Percentiles rank a stretch among this genome's conserved stretches.
Conservation (phyloP, 2,888 invertebrate species). For the Ellobium chinense region DNA sequence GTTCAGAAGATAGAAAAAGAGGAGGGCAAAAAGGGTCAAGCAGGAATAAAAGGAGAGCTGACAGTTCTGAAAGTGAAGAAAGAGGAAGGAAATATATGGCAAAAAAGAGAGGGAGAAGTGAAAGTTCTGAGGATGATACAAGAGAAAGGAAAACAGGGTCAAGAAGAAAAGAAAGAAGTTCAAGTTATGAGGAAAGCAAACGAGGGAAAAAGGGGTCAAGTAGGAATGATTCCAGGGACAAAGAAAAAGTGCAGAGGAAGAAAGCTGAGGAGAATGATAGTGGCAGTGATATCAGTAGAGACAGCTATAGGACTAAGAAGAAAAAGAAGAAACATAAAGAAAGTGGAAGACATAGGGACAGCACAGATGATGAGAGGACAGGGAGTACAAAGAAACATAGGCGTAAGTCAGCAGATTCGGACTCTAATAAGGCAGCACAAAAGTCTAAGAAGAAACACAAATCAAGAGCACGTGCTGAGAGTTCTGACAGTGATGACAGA, state of each 20-base stretch:
- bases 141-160: not conserved
- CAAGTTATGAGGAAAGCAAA: not conserved
- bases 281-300: no score
- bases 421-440: no score
- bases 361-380: constrained; percentile 10
- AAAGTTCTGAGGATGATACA: not conserved
- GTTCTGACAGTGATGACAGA: no score
- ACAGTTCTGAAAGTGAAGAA: not conserved
- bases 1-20: not conserved
- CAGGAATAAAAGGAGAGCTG: constrained; percentile 1
- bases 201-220: no score
- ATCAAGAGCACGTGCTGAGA: no score
- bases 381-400: no score
- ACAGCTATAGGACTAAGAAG: no score
- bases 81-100: not conserved
- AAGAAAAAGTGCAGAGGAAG: no score
- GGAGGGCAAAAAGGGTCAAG: not conserved
- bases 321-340: constrained; percentile 19
- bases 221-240: no score
- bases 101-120: constrained; percentile 1
- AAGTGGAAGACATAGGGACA: not conserved
- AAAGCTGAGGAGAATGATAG: no score
- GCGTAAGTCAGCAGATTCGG: no score
- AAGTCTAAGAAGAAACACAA: no score
- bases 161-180: not conserved